Conservation (phyloP, 2,888 invertebrate species). For the Drosophila mettleri region DNA sequence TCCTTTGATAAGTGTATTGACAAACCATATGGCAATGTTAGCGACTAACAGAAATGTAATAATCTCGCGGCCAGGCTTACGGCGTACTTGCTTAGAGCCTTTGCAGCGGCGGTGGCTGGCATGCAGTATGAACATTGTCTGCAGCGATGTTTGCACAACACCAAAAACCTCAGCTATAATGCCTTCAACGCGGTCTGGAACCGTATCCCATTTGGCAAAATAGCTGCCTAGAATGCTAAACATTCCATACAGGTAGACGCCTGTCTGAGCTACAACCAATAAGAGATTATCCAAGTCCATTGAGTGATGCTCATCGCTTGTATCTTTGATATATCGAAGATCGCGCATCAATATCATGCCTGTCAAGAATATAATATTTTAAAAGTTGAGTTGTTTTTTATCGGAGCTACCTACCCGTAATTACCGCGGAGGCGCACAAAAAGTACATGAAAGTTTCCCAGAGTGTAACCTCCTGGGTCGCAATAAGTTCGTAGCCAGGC, state of each 20-base stretch:
- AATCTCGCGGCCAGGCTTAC: conserved; percentile 93
- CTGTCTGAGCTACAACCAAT: conserved; percentile 94
- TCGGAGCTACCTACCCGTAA: conserved; percentile 83
- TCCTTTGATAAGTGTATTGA: conserved; percentile 93
- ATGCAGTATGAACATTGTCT: conserved; percentile 92
- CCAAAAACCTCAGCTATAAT: conserved; percentile 91
- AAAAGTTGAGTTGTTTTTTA: neutral
- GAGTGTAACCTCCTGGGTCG: conserved; percentile 91
- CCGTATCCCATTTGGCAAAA: conserved; percentile 83
- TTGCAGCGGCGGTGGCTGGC: conserved; percentile 91
- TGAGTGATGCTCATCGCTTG: conserved; percentile 86
- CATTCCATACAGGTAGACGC: conserved; percentile 94
- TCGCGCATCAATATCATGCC: conserved; percentile 89
- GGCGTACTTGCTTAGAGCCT: conserved; percentile 89
- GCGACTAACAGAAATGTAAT: conserved; percentile 93
- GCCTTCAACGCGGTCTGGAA: conserved; percentile 87
- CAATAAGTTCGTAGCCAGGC: conserved; percentile 87
- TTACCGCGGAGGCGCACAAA: conserved; percentile 88
- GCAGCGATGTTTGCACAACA: conserved; percentile 91
- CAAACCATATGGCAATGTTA: conserved; percentile 94
- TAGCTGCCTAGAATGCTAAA: conserved; percentile 91
- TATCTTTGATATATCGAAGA: conserved; percentile 87
- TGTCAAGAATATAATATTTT: conserved; percentile 21
- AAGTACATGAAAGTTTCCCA: conserved; percentile 91
- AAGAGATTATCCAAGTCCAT: conserved; percentile 90